phyloP scores from a whole-genome alignment of 2,113 vertebrate genomes.

The Mustela lutreola region DNA sequence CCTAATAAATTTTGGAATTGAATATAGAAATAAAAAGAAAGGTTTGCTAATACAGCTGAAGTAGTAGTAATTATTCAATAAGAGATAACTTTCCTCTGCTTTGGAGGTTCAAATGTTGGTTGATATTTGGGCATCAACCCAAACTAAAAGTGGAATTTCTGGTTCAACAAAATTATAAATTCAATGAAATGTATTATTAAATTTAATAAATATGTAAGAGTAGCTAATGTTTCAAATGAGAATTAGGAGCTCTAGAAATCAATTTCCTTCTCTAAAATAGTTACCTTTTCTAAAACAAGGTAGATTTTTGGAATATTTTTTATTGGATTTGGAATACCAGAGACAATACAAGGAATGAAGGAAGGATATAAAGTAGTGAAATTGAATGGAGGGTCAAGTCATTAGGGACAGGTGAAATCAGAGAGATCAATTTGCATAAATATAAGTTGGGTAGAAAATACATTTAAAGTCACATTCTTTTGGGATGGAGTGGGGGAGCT shows the following conservation, averaged over 20 bases:
- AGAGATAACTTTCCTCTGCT: neutral
- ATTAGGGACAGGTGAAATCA: neutral
- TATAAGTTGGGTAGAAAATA: neutral
- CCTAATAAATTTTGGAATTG: slow-evolving; percentile 54
- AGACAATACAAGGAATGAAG: neutral
- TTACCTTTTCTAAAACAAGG: neutral
- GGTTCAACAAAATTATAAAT: neutral
- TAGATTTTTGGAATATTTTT: neutral
- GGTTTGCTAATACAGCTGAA: neutral
- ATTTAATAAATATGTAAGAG: neutral
- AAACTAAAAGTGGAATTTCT: slow-evolving; percentile 42
- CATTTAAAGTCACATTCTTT: neutral
- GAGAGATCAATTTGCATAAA: neutral
- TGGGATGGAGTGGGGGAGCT: fast-evolving
- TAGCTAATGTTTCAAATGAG: neutral
- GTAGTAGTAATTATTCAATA: neutral
- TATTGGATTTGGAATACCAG: neutral
- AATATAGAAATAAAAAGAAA: slow-evolving; percentile 31
- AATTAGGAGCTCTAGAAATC: neutral
- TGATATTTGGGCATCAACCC: neutral
- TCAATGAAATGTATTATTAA: neutral
- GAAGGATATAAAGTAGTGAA: neutral
- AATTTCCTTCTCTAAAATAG: slow-evolving; percentile 7
- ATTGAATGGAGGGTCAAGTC: neutral
- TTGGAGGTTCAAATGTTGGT: neutral